These are phyloP conservation scores for Patiria miniata DNA, from an alignment of 35 echinoderm and acorn worm genomes.

Conservation along the genomic window DNA sequence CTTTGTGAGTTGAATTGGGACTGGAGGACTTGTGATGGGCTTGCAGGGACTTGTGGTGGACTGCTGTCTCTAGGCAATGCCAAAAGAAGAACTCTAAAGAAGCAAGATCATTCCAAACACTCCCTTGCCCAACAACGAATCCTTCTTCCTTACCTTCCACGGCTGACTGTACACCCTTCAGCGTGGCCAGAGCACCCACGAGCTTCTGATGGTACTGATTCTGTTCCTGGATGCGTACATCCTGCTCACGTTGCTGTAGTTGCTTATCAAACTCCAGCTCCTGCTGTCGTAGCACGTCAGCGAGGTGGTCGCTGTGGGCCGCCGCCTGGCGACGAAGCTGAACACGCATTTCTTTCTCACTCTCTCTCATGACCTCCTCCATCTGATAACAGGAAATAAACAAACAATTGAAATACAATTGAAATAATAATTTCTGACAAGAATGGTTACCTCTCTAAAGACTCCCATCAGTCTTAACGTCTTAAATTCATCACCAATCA, in stretches of 20 bases:
- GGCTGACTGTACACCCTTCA: constrained; percentile 87
- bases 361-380: constrained; percentile 52
- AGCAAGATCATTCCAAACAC: not conserved
- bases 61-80: too few relatives aligned
- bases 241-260: constrained; percentile 49
- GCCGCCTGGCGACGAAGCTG: constrained; percentile 90
- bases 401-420: not conserved
- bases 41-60: too few relatives aligned
- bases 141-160: constrained; percentile 72
- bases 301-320: constrained; percentile 94
- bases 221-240: constrained; percentile 62
- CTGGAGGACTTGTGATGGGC: too few relatives aligned
- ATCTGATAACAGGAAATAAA: constrained; percentile 43
- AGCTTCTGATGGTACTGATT: constrained; percentile 78
- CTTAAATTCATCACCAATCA: not conserved
- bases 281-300: constrained; percentile 82
- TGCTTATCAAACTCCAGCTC: constrained; percentile 63
- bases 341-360: constrained; percentile 73
- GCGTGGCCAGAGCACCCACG: constrained; percentile 72
- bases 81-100: too few relatives aligned
- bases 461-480: too few relatives aligned
- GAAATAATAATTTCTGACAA: not conserved
- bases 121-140: not conserved
- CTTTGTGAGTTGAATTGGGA: too few relatives aligned
- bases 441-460: not conserved